These are phyloP conservation scores for Melanotaenia parkinsoni DNA, from an alignment of 2,797 vertebrate species.

Conservation along the genomic window DNA sequence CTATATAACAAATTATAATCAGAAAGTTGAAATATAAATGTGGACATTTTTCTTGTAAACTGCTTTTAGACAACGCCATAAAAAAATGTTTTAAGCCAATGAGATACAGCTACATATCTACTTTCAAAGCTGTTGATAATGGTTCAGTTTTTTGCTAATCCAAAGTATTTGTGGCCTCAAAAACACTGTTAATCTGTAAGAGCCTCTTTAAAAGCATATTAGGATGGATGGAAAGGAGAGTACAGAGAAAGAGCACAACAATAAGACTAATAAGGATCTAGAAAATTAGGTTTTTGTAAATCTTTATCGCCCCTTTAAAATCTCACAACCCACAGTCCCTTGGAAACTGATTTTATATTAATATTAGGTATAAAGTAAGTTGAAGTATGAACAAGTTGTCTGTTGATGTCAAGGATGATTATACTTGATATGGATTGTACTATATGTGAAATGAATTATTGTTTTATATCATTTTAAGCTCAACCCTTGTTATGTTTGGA, in stretches of 20 bases:
- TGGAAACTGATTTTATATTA: constrained; percentile 1
- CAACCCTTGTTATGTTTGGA: constrained; percentile 16
- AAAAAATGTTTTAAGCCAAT: too few relatives aligned
- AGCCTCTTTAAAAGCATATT: constrained; percentile 1
- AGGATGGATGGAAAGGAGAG: too few relatives aligned
- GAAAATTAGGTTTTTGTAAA: background rate
- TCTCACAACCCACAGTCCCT: background rate
- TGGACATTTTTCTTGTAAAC: background rate
- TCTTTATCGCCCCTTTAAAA: background rate
- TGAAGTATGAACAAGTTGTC: constrained; percentile 1
- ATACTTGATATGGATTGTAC: background rate
- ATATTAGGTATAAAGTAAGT: background rate
- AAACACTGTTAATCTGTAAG: background rate
- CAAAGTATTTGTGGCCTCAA: background rate
- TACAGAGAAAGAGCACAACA: background rate
- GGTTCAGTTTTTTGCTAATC: background rate
- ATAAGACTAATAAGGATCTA: background rate
- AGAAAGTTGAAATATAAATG: too few relatives aligned
- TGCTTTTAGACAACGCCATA: background rate
- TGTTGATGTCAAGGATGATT: background rate
- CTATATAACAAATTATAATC: too few relatives aligned
- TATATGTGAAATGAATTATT: background rate
- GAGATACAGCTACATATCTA: too few relatives aligned
- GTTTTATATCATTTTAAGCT: constrained; percentile 15
- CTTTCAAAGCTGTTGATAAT: background rate